Evolutionary conservation across 2,113 vertebrate genomes (phyloP).

Genomic region (Nymphicus hollandicus): DNA sequence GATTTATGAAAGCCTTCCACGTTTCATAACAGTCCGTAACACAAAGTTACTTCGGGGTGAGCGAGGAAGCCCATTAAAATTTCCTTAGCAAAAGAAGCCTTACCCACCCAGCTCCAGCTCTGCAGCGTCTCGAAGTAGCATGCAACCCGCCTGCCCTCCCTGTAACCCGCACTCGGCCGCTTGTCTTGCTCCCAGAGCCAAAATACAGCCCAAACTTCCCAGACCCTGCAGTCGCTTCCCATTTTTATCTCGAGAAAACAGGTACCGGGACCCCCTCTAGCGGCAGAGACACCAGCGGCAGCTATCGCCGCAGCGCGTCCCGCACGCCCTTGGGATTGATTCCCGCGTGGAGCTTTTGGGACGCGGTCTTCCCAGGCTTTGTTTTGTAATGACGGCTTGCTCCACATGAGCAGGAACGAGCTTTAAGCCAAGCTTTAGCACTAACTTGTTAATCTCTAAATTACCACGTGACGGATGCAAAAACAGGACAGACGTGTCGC

Average conservation of each 20-base stretch:
- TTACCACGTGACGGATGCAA: neutral
- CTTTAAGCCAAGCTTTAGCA: neutral
- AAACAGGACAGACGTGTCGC: neutral
- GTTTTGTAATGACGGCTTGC: neutral
- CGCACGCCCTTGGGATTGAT: too few relatives aligned
- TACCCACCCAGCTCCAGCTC: neutral
- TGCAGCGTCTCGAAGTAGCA: neutral
- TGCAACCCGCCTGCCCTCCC: neutral
- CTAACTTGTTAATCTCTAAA: neutral
- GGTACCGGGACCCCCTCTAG: conserved; percentile 39
- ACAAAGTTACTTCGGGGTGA: neutral
- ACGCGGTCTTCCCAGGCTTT: neutral
- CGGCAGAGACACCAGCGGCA: neutral
- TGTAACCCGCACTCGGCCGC: neutral
- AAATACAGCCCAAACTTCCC: neutral
- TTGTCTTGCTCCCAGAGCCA: neutral
- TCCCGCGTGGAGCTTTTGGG: neutral
- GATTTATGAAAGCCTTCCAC: neutral
- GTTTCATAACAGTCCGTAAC: neutral
- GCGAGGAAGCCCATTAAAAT: neutral
- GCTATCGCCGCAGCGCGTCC: neutral
- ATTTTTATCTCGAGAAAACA: neutral
- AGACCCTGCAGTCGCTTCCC: neutral
- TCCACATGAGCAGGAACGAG: neutral
- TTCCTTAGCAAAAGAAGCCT: neutral